Conservation (phyloP, 2,888 invertebrate genomes). For the Danaus chrysippus region DNA sequence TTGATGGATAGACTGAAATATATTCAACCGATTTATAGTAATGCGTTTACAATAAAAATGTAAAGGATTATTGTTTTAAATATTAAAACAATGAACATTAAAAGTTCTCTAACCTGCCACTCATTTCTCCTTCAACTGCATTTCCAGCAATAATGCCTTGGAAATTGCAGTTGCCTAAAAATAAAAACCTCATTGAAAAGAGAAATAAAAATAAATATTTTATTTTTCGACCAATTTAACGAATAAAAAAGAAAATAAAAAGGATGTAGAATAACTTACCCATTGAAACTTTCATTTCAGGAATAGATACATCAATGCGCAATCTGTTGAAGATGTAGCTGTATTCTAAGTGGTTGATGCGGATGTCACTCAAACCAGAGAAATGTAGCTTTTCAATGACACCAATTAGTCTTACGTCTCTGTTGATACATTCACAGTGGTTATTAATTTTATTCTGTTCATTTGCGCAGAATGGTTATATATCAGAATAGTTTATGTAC, state of each 20-base stretch:
- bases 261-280: constrained; percentile 39
- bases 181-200: too few species aligned
- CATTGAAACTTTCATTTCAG: constrained; percentile 36
- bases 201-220: not conserved
- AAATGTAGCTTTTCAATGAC: constrained; percentile 35
- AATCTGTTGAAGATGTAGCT: constrained; percentile 39
- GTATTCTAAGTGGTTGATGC: constrained; percentile 44
- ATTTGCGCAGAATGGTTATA: too few species aligned
- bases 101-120: too few species aligned
- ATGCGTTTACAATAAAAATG: too few species aligned
- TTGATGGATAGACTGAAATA: constrained; percentile 42
- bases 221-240: too few species aligned
- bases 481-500: too few species aligned
- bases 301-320: constrained; percentile 45
- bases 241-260: too few species aligned
- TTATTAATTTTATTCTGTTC: too few species aligned
- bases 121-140: too few species aligned
- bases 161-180: too few species aligned
- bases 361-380: constrained; percentile 52
- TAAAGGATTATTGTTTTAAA: too few species aligned
- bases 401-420: constrained; percentile 41
- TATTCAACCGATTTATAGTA: not conserved
- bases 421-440: constrained; percentile 29
- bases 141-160: too few species aligned
- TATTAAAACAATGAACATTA: constrained; percentile 14